A percentile compares a stretch with the other conserved stretches of the same genome.
Evolutionary conservation across 2,888 invertebrate species (phyloP).

Genomic region (Philereme vetulata): DNA sequence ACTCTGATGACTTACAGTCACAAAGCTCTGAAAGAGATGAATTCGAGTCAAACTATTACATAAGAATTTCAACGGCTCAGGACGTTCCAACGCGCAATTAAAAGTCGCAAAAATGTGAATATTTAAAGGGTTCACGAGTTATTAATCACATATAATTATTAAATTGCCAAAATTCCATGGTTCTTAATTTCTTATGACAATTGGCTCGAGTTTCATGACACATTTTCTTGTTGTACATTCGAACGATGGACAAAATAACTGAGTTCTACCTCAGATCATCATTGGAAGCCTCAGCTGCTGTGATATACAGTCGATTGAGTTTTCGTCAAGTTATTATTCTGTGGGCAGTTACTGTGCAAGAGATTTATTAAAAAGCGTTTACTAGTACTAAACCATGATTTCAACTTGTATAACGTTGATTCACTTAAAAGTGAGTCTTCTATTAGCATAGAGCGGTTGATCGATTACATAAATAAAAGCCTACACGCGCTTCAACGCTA

Average conservation of each 20-base stretch:
- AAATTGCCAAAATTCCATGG: conserved; percentile 40
- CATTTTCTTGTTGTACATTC: conserved; percentile 36
- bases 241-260: conserved; percentile 37
- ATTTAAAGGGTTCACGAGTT: not conserved
- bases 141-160: conserved; percentile 18
- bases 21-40: conserved; percentile 3
- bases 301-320: conserved; percentile 36
- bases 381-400: conserved; percentile 37
- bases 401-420: conserved; percentile 36
- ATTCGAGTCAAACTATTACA: not conserved
- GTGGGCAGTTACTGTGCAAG: conserved; percentile 36
- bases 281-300: conserved; percentile 36
- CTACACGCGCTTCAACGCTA: conserved; percentile 34
- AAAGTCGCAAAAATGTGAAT: not conserved
- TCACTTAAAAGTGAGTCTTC: conserved; percentile 36
- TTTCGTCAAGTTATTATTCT: conserved; percentile 33
- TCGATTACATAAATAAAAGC: conserved; percentile 41
- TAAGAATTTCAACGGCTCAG: conserved; percentile 1
- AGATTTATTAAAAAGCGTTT: conserved; percentile 36
- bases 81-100: conserved; percentile 1
- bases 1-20: conserved; percentile 19
- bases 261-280: conserved; percentile 40
- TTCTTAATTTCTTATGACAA: conserved; percentile 26
- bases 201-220: conserved; percentile 43
- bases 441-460: conserved; percentile 22